Evolutionary conservation across 2,113 vertebrate species (phyloP).

Genomic region (Panthera leo): DNA sequence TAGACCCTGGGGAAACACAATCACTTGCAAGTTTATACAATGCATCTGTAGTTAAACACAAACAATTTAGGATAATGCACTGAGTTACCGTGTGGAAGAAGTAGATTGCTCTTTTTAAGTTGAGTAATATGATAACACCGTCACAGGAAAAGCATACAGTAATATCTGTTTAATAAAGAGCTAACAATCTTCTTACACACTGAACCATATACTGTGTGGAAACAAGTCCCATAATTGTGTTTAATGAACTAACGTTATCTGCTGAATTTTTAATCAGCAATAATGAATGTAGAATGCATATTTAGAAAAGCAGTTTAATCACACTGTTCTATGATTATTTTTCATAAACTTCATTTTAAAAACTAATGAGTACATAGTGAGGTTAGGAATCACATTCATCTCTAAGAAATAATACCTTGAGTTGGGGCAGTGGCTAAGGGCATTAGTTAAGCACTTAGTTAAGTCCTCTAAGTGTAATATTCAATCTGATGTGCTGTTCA

Average conservation of each 20-base stretch:
- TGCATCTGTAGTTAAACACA: neutral
- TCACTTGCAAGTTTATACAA: neutral
- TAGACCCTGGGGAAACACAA: neutral
- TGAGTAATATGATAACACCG: neutral
- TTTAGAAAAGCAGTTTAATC: neutral
- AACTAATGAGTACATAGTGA: neutral
- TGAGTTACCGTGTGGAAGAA: neutral
- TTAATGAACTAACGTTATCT: neutral
- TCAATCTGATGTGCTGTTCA: constrained; percentile 66
- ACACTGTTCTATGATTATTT: neutral
- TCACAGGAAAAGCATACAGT: neutral
- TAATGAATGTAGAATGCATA: neutral
- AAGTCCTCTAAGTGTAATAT: constrained; percentile 67
- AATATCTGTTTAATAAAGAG: neutral
- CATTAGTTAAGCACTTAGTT: neutral
- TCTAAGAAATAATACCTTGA: neutral
- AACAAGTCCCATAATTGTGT: neutral
- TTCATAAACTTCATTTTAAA: constrained; percentile 24
- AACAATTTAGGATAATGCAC: neutral
- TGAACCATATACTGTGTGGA: neutral
- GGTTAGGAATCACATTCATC: neutral
- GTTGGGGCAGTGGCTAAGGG: neutral
- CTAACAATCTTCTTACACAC: neutral
- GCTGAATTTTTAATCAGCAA: neutral
- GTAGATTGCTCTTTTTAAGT: neutral